Base-by-base conservation (phyloP, 2,888 invertebrate genomes). In the Podabrus alpinus region DNA sequence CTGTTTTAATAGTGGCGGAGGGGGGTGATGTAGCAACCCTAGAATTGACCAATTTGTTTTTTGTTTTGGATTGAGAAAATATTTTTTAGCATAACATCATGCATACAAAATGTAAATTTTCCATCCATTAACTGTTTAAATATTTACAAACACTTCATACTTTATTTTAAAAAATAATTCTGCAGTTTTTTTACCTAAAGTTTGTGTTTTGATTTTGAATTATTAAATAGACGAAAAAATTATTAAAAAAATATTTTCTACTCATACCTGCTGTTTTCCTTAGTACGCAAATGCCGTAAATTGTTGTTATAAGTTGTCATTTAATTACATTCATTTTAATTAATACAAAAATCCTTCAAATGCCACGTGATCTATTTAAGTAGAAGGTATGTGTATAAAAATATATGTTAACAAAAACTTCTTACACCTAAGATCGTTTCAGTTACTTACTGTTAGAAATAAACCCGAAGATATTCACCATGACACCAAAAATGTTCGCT, bases 261-360 rank as follows among this genome's bases (percentile, higher is more conserved):
- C 19, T 19, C 2, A 21, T 21, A 3, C 7, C 21, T 21, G 21
- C 21, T 4, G 21, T 24, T 9, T 24, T 24, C 9, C 9, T 2
- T 24, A 2, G 19, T 45, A 45, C 7, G 45, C n/a, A 45, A 45
- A 45, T 45, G 7, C 98, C 98, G 99, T 84, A 9, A 99, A 99
- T 0, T 45, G n/a, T n/a, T 45, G 7, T 45, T 45, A 45, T 45
- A 45, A n/a, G n/a, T 45, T 45, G 45, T 45, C 45, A 45, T 45
- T 45, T 45, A 45, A 45, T 45, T 45, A n/a, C 45, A 45, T 45
- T 45, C 45, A 45, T 45, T 45, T 45, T 45, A 45, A 45, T 45
- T 45, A 9, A 45, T 45, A 45, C 45, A 45, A 45, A 29, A 45
- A 45, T 45, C 45, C 45, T 45, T 45, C 45, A 45, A 45, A 45